phyloP scores from a whole-genome alignment of 1,140 invertebrate genomes.

The Hormaphis cornu region DNA sequence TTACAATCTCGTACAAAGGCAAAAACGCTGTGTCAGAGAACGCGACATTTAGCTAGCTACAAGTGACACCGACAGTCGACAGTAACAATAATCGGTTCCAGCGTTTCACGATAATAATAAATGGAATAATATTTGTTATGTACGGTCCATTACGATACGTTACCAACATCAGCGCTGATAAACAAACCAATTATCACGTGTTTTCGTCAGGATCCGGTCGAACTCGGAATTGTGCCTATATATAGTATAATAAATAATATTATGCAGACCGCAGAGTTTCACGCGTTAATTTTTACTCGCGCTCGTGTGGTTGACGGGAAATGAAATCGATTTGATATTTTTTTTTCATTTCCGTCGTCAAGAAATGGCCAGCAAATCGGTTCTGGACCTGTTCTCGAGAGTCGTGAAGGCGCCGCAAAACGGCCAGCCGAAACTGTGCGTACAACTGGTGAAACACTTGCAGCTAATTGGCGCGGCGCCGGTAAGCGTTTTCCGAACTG shows the following conservation, averaged over 20 bases:
- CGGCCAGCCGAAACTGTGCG: conserved; percentile 20
- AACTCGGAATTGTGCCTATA: conserved; percentile 1
- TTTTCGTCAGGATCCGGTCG: background rate
- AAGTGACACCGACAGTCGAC: too few relatives aligned
- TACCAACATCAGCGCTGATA: conserved; percentile 15
- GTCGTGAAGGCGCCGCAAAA: conserved; percentile 3
- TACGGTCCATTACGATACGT: too few relatives aligned
- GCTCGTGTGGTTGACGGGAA: background rate
- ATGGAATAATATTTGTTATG: too few relatives aligned
- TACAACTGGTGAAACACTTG: conserved; percentile 25
- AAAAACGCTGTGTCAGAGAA: too few relatives aligned
- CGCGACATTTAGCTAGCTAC: too few relatives aligned
- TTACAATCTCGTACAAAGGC: too few relatives aligned
- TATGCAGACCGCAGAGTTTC: too few relatives aligned
- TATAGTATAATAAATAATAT: background rate
- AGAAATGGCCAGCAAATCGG: conserved; percentile 22
- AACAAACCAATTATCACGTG: conserved; percentile 31
- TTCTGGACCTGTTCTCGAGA: conserved; percentile 10
- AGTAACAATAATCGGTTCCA: too few relatives aligned
- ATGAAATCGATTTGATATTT: background rate
- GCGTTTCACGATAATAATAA: too few relatives aligned
- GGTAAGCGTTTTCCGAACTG: background rate
- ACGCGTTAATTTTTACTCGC: background rate
- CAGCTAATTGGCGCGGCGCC: background rate
- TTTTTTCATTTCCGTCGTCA: background rate